These are phyloP conservation scores for Thaleichthys pacificus DNA, from an alignment of 2,797 vertebrate species.

Conservation along the genomic window DNA sequence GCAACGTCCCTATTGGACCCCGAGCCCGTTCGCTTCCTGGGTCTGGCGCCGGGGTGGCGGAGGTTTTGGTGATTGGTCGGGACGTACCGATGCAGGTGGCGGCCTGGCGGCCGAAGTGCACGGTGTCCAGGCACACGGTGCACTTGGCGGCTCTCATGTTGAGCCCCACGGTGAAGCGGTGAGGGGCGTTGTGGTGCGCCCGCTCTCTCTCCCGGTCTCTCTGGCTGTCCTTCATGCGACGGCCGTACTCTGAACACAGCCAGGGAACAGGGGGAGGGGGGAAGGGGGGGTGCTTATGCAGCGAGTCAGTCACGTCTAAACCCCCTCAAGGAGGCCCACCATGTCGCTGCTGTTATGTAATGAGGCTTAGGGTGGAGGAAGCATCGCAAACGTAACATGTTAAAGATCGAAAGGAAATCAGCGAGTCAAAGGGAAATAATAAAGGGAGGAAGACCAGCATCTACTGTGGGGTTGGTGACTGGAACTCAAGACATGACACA, in stretches of 20 bases:
- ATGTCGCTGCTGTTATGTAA: conserved; percentile 50
- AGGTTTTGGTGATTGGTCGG: not conserved
- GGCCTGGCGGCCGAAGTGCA: conserved; percentile 96
- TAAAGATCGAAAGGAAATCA: conserved; percentile 35
- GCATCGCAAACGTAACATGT: conserved; percentile 37
- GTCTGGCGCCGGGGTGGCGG: not conserved
- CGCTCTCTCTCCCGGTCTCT: conserved; percentile 64
- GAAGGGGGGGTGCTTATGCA: conserved; percentile 16
- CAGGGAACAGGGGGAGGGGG: conserved; percentile 44
- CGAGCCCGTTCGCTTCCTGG: not conserved
- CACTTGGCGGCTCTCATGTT: conserved; percentile 99
- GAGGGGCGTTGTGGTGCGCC: conserved; percentile 90
- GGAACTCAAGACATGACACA: conserved; percentile 50
- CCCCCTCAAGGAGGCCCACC: conserved; percentile 34
- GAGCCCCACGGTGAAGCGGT: conserved; percentile 94
- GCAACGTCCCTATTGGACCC: not conserved
- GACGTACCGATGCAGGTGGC: conserved; percentile 93
- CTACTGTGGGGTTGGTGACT: conserved; percentile 30
- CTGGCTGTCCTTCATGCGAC: conserved; percentile 91
- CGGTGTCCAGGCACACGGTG: conserved; percentile 94
- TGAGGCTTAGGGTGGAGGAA: conserved; percentile 33
- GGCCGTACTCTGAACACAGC: conserved; percentile 86
- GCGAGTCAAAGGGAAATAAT: conserved; percentile 8
- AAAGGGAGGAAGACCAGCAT: conserved; percentile 52
- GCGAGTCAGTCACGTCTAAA: not conserved